Base-by-base conservation (phyloP, 2,113 vertebrate species). In the Enhydra lutris region DNA sequence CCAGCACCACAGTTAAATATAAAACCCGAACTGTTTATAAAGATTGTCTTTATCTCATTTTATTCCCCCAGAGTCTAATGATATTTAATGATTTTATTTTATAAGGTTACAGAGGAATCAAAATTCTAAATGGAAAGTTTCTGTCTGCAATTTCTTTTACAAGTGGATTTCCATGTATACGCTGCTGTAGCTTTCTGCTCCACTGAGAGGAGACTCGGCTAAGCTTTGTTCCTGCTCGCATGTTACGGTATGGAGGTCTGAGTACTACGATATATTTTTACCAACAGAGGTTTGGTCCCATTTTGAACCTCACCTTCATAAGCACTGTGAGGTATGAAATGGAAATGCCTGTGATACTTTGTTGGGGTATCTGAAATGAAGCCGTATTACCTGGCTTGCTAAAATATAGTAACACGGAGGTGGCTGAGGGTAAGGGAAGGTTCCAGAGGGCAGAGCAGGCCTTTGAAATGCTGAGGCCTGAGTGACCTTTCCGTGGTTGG, bases 21-120 rank as follows among this genome's bases (percentile, higher is more conserved):
- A 93, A 97, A 95, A 57, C 20, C 67, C 20, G 74, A 95, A 63
- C 36, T 95, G 65, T 90, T 91, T 97, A 74, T 65, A 89, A 96
- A 95, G 73, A 76, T 23, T 74, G 73, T 26, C 95, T 76, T 0
- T 65, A 84, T 83, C 67, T 94, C 83, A 63, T 71, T 89, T 86
- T 89, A 94, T 86, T 90, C 69, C 81, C 78, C 67, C 78, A 81
- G 87, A 47, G 8, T 52, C 55, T 69, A 89, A 57, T 47, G 90
- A 57, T 80, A 76, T 4, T 42, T 91, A 89, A 1, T 11, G 18
- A 59, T 69, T 74, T 91, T 42, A 71, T 59, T 91, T 89, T n/a
- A 34, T 26, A 94, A 94, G 71, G 67, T 79, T 89, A 91, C 7
- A 71, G 81, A 79, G 39, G 81, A 91, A 93, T 81, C 91, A 74